phyloP scores from a whole-genome alignment of 2,888 invertebrate species.

The Podabrus alpinus region DNA sequence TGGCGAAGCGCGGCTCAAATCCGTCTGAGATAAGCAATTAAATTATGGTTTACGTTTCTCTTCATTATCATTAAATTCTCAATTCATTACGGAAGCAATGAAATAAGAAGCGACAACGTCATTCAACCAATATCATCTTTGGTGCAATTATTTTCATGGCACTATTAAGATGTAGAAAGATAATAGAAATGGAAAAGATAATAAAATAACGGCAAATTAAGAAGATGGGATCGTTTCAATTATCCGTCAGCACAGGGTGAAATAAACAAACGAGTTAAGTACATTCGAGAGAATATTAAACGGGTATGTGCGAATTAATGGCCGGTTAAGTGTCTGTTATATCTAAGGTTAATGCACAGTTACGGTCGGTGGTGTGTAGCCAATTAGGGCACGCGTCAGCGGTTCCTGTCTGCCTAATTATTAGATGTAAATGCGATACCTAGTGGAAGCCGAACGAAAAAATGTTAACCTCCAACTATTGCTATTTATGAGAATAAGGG shows the following conservation, averaged over 20 bases:
- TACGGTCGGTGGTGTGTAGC: conserved; percentile 30
- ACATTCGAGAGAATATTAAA: conserved; percentile 30
- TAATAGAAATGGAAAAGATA: conserved; percentile 15
- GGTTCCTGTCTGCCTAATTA: conserved; percentile 31
- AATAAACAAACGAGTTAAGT: conserved; percentile 26
- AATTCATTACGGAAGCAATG: conserved; percentile 14
- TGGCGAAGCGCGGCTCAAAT: neutral
- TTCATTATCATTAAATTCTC: neutral
- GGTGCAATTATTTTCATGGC: conserved; percentile 17
- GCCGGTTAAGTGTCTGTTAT: conserved; percentile 33
- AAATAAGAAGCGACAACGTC: conserved; percentile 9
- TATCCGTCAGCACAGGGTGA: conserved; percentile 17
- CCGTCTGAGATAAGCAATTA: neutral
- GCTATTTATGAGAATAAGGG: neutral
- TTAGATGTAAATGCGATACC: conserved; percentile 15
- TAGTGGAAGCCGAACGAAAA: neutral
- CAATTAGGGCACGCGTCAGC: conserved; percentile 32
- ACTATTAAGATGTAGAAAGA: conserved; percentile 17
- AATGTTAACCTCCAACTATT: too few species aligned
- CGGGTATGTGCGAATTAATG: conserved; percentile 30
- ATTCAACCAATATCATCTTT: neutral
- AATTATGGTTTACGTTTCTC: neutral
- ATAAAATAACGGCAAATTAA: conserved; percentile 22
- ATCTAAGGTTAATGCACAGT: conserved; percentile 32
- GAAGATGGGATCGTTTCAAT: conserved; percentile 21